Conservation (phyloP, 2,888 invertebrate species). For the Ectemnius lituratus region DNA sequence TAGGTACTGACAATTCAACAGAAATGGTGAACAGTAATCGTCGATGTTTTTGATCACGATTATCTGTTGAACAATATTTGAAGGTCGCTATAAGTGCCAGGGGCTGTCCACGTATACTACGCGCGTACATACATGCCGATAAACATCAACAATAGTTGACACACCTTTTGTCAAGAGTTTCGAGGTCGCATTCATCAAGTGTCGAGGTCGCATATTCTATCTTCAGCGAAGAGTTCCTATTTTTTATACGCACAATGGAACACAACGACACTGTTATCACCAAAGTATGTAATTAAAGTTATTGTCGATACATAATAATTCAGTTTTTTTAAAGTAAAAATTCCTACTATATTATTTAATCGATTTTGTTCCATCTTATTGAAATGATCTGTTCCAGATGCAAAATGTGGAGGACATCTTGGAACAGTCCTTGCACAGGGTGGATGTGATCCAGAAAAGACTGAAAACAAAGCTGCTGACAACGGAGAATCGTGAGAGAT, state of each 20-base stretch:
- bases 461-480: slow-evolving; percentile 65
- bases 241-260: slow-evolving; percentile 32
- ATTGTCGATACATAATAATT: slow-evolving; percentile 8
- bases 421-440: slow-evolving; percentile 63
- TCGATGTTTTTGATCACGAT: no score
- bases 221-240: no score
- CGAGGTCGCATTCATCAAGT: no score
- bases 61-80: neutral
- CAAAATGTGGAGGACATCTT: slow-evolving; percentile 68
- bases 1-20: no score
- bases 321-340: slow-evolving; percentile 19
- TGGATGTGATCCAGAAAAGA: slow-evolving; percentile 66
- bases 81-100: slow-evolving; percentile 8
- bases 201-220: no score
- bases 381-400: slow-evolving; percentile 58
- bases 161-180: no score
- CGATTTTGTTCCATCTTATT: neutral
- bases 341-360: neutral
- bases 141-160: neutral
- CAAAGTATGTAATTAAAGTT: slow-evolving; percentile 47
- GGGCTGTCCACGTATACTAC: slow-evolving; percentile 21
- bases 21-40: no score
- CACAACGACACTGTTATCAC: slow-evolving; percentile 47
- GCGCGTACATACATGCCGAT: slow-evolving; percentile 1
- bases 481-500: slow-evolving; percentile 65